phyloP scores from a whole-genome alignment of 1,140 invertebrate genomes.

The Drosophila ogumai region DNA sequence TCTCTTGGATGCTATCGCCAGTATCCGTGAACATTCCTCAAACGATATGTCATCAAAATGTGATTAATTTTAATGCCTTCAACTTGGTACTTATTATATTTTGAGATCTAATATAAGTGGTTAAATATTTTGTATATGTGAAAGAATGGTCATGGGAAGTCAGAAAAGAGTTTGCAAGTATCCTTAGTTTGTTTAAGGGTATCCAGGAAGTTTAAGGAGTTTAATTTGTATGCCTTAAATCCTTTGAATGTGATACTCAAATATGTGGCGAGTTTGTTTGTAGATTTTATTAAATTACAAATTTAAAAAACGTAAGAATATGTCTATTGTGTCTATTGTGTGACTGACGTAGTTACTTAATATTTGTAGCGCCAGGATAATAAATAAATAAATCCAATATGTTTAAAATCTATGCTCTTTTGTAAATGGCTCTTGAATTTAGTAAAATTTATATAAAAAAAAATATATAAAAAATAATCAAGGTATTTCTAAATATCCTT shows the following conservation, averaged over 20 bases:
- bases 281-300: background rate
- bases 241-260: background rate
- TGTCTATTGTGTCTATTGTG: too few relatives aligned
- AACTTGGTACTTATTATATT: conserved; percentile 15
- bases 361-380: too few relatives aligned
- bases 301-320: background rate
- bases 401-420: background rate
- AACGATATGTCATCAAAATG: conserved; percentile 68
- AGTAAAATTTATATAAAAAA: background rate
- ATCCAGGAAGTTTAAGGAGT: background rate
- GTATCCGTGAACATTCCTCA: conserved; percentile 62
- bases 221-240: too few relatives aligned
- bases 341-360: too few relatives aligned
- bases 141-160: background rate
- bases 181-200: background rate
- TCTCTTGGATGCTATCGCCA: conserved; percentile 31
- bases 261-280: background rate
- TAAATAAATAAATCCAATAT: too few relatives aligned
- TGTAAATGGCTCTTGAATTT: background rate
- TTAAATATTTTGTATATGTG: too few relatives aligned
- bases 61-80: conserved; percentile 59
- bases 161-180: background rate
- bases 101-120: conserved; percentile 27
- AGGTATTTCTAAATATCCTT: background rate
- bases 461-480: background rate